Conservation (phyloP, 2,113 vertebrate genomes). For the Passer montanus region DNA sequence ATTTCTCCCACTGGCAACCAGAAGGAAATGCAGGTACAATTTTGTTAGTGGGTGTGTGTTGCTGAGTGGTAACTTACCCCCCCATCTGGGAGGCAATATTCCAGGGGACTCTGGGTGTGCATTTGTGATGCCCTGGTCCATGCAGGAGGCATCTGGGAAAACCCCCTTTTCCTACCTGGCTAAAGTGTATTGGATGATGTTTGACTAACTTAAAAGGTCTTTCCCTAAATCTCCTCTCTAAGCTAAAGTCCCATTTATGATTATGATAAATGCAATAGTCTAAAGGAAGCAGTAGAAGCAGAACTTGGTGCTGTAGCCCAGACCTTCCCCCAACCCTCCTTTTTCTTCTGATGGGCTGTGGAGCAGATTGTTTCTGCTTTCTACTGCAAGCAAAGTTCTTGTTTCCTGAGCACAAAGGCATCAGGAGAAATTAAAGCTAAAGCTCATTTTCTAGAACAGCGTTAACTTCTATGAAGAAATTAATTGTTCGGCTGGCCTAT, state of each 20-base stretch:
- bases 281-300: background rate
- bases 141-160: background rate
- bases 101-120: rapidly evolving
- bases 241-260: background rate
- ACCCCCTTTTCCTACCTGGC: background rate
- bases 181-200: background rate
- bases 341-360: background rate
- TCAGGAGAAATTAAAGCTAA: conserved; percentile 44
- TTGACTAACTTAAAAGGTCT: background rate
- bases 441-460: conserved; percentile 36
- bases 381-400: background rate
- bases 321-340: rapidly evolving
- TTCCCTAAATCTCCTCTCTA: background rate
- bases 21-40: background rate
- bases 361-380: background rate
- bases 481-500: conserved; percentile 64
- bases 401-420: conserved; percentile 2
- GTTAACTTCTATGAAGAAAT: conserved; percentile 55
- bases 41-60: rapidly evolving
- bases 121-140: background rate
- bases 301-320: background rate
- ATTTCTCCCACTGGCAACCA: background rate
- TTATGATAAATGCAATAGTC: background rate
- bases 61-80: rapidly evolving
- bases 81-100: background rate